These are phyloP conservation scores for Apostichopus leukothele DNA, from an alignment of 53 echinoderm and acorn worm species.

Conservation along the genomic window DNA sequence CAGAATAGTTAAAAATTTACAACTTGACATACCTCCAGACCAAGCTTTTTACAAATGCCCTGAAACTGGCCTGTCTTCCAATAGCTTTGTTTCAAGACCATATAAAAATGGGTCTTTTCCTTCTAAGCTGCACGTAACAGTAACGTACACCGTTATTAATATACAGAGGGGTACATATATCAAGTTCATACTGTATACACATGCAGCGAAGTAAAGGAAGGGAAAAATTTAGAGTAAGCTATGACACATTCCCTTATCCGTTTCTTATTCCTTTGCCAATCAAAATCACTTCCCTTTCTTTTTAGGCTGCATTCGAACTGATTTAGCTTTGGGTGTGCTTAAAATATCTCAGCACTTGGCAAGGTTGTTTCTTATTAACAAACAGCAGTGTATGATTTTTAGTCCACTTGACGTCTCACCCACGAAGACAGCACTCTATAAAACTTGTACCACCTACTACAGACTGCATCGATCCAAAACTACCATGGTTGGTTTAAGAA, in stretches of 20 bases:
- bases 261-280: constrained; percentile 12
- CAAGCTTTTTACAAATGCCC: constrained; percentile 73
- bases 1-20: too few species aligned
- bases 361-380: not conserved
- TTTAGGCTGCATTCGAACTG: not conserved
- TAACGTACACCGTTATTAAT: too few species aligned
- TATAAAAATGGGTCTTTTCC: too few species aligned
- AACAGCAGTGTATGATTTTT: too few species aligned
- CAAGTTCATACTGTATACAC: not conserved
- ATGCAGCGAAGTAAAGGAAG: not conserved
- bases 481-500: not conserved
- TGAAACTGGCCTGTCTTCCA: constrained; percentile 85
- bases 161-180: too few species aligned
- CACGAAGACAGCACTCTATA: too few species aligned
- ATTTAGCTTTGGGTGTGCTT: not conserved
- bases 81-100: constrained; percentile 58
- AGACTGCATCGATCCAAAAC: not conserved
- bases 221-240: not conserved
- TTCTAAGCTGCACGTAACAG: too few species aligned
- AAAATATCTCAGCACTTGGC: not conserved
- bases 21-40: constrained; percentile 61
- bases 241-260: constrained; percentile 10
- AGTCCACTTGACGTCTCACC: too few species aligned
- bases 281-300: not conserved
- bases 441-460: too few species aligned